Evolutionary conservation across 2,797 vertebrate genomes (phyloP), one percentile per base, ranked within the genome.

Genomic region (Pantherophis alleghaniensis): DNA sequence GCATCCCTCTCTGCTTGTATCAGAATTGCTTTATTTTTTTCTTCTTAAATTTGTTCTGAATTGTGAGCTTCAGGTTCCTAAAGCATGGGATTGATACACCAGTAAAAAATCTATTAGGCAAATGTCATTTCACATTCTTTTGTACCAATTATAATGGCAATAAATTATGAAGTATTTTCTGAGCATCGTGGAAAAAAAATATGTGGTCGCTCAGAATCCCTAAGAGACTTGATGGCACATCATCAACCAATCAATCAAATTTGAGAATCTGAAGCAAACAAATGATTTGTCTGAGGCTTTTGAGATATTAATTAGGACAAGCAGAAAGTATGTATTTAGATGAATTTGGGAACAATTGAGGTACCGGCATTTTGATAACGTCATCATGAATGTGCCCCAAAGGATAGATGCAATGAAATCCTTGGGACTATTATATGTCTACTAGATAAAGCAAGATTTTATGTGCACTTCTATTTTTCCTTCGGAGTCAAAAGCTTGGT

Each of bases 21-120:
- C 37, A 55, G 11, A 4, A 1, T 0, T 60, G 11, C 18, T 42
- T 79, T 79, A 22, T 42, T 79, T 79, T 0, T 0, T 18, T 28
- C 60, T 0, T 89, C 32, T 90, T 47, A n/a, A 89, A 87, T 93
- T 0, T 69, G 86, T 87, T 69, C 90, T 91, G 74, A 59, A 88
- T 90, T 74, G 88, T 91, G 1, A 5, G 0, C 32, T 7, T n/a
- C 20, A 42, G 20, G 10, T 5, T 86, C 88, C 51, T 55, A 94
- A 92, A 89, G 53, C 4, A 24, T 26, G 22, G 26, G 59, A 94
- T 51, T 22, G 90, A 59, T 87, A 90, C 88, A 56, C 5, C 69
- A 83, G 5, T 87, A 90, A 92, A 51, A 94, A 91, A 42, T 57
- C 32, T 59, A 79, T 42, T 56, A 69, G 53, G 12, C 24, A 5